Evolutionary conservation across 2,888 invertebrate genomes (phyloP), one percentile per base, ranked within the genome.

Genomic region (Aphidius colemani): DNA sequence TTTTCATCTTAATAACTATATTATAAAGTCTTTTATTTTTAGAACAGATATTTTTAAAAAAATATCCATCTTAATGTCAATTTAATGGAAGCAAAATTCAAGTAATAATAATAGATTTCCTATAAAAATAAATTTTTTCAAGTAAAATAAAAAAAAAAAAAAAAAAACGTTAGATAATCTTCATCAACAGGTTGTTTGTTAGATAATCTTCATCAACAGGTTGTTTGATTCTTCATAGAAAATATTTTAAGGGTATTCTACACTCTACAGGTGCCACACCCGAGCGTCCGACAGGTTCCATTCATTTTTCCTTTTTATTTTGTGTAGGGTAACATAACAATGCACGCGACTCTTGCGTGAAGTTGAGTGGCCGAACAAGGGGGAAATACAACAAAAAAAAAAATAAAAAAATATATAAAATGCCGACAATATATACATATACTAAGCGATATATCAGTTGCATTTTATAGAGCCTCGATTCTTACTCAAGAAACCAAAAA

Each of bases 251-350:
- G 30, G 30, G 30, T 30, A 30, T 30, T 30, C 30, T 30, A 71
- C 71, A 30, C 5, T 30, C 30, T 30, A 71, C 71, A 73, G 73
- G 70, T 74, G 72, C 67, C 65, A 65, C 64, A 64, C 63, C 64
- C 69, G 30, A 30, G 55, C 65, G 60, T 46, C 46, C 69, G 68
- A 72, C 75, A 75, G 75, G 75, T 75, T 70, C 71, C 70, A 74
- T 74, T 74, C 71, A 74, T 70, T 69, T 64, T 57, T 66, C 67
- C 69, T 68, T 60, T 56, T 49, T 30, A 30, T 30, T 30, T 30
- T 30, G 3, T 30, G 2, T 30, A 30, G 30, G 30, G 30, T 30
- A 30, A 30, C 45, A 49, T 41, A 30, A 51, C 61, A 61, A 50
- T 51, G 44, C 51, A 60, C 39, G 18, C 10, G n/a, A 53, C 53